These are phyloP conservation scores for Heterotis niloticus DNA, from an alignment of 2,113 vertebrate genomes.

Conservation along the genomic window DNA sequence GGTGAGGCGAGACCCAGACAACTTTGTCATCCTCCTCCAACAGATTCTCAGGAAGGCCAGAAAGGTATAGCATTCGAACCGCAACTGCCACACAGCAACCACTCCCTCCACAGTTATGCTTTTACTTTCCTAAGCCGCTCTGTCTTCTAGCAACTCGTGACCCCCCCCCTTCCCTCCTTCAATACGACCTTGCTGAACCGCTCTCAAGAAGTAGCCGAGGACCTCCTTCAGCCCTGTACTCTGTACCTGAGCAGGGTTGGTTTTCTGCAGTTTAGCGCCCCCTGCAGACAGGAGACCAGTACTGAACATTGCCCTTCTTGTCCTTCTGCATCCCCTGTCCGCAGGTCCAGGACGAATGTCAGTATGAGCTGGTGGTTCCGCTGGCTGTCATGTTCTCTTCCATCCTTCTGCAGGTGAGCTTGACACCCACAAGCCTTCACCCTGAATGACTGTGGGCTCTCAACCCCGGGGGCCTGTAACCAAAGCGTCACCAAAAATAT, in stretches of 20 bases:
- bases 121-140: not conserved
- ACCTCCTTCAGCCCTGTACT: not conserved
- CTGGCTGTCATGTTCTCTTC: slow-evolving; percentile 87
- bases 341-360: slow-evolving; percentile 83
- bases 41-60: slow-evolving; percentile 83
- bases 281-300: not conserved
- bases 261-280: not conserved
- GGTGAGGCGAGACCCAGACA: slow-evolving; percentile 82
- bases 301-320: not conserved
- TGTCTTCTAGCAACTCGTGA: not conserved
- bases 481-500: not conserved
- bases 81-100: not conserved
- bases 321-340: slow-evolving; percentile 12
- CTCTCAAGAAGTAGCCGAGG: not conserved
- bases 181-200: not conserved
- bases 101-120: not conserved
- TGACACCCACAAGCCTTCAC: not conserved
- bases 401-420: slow-evolving; percentile 81
- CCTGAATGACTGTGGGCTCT: not conserved
- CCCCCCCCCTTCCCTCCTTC: not conserved
- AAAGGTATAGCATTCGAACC: slow-evolving; percentile 64
- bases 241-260: not conserved
- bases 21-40: slow-evolving; percentile 89
- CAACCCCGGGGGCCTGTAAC: not conserved
- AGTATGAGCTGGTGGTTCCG: slow-evolving; percentile 83